Conservation (phyloP, 1,140 invertebrate species). For the Orussus abietinus region DNA sequence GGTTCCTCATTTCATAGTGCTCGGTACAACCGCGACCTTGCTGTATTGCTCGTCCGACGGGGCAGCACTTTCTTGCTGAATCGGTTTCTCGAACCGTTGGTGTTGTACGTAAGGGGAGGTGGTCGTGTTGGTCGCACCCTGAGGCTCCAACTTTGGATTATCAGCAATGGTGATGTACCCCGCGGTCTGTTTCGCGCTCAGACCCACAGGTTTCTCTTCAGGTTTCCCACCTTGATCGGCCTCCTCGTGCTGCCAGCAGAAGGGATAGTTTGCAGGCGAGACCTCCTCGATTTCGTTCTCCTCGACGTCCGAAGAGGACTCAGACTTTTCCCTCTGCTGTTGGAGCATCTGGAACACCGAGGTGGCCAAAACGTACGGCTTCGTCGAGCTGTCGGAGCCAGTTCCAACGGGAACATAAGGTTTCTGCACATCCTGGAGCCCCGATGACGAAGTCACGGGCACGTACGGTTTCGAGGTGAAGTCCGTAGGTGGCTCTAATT, state of each 20-base stretch:
- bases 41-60: slow-evolving; percentile 40
- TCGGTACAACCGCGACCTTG: slow-evolving; percentile 41
- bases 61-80: slow-evolving; percentile 14
- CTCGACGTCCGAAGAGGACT: slow-evolving; percentile 9
- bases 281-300: slow-evolving; percentile 18
- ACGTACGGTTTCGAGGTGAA: slow-evolving; percentile 34
- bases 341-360: slow-evolving; percentile 33
- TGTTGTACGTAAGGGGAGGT: slow-evolving; percentile 23
- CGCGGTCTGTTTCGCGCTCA: slow-evolving; percentile 5
- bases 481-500: slow-evolving; percentile 8
- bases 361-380: slow-evolving; percentile 28
- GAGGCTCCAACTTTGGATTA: slow-evolving; percentile 16
- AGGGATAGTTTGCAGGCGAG: slow-evolving; percentile 11
- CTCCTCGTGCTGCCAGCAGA: slow-evolving; percentile 20
- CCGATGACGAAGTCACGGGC: slow-evolving; percentile 29
- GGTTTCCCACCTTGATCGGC: slow-evolving; percentile 10
- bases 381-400: slow-evolving; percentile 9
- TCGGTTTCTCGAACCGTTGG: slow-evolving; percentile 22
- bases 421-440: slow-evolving; percentile 5
- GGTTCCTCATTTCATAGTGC: slow-evolving; percentile 29
- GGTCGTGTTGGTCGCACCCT: slow-evolving; percentile 5
- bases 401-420: neutral
- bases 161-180: slow-evolving; percentile 32
- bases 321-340: slow-evolving; percentile 11
- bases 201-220: neutral